phyloP scores from a whole-genome alignment of 2,797 vertebrate genomes.

The Helarctos malayanus region DNA sequence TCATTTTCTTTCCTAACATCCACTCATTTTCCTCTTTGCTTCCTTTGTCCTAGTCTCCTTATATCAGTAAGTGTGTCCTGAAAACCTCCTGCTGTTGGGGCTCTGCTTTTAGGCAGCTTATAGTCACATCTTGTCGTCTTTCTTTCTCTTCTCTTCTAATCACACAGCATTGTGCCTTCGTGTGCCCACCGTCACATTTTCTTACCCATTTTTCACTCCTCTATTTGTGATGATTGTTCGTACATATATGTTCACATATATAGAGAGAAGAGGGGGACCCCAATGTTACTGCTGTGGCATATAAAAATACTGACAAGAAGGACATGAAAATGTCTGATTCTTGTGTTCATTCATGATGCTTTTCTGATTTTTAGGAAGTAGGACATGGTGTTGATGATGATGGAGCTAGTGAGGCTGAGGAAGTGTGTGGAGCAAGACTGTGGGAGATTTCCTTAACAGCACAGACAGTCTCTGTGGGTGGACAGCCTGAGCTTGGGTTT shows the following conservation, averaged over 20 bases:
- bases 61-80: neutral
- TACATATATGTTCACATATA: neutral
- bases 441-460: slow-evolving; percentile 26
- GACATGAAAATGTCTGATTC: slow-evolving; percentile 30
- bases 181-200: neutral
- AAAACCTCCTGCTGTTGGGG: neutral
- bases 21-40: neutral
- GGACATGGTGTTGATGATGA: neutral
- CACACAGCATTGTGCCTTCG: neutral
- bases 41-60: neutral
- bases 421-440: neutral
- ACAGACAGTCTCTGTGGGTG: neutral
- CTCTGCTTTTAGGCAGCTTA: slow-evolving; percentile 16
- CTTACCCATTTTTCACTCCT: neutral
- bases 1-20: slow-evolving; percentile 17
- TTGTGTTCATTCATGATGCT: slow-evolving; percentile 47
- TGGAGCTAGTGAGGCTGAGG: neutral
- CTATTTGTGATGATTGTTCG: slow-evolving; percentile 13
- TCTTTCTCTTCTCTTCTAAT: slow-evolving; percentile 12
- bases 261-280: neutral
- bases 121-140: neutral
- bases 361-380: slow-evolving; percentile 43
- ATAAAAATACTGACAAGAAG: slow-evolving; percentile 53
- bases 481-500: neutral
- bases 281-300: neutral